Evolutionary conservation across 2,113 vertebrate genomes (phyloP).

Genomic region (Ammodytes marinus): DNA sequence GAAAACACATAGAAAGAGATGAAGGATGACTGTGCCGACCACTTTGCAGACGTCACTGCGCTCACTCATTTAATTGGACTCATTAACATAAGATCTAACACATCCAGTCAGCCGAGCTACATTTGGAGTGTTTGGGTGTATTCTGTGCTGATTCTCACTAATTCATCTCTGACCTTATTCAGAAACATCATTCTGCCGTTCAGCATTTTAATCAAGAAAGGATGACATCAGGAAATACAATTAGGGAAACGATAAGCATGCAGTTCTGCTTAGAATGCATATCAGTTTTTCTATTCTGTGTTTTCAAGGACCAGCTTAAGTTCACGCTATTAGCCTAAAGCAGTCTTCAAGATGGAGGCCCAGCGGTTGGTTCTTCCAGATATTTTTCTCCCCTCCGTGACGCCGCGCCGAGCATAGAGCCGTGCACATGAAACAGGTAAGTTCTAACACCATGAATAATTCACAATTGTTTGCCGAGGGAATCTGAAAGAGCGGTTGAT

Average conservation of each 20-base stretch:
- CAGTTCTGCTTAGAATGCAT: conserved; percentile 66
- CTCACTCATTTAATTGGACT: conserved; percentile 48
- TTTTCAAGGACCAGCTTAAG: conserved; percentile 59
- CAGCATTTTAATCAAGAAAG: conserved; percentile 56
- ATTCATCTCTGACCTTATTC: conserved; percentile 60
- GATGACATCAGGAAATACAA: conserved; percentile 30
- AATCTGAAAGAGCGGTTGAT: conserved; percentile 46
- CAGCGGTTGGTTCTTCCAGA: conserved; percentile 49
- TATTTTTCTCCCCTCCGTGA: conserved; percentile 47
- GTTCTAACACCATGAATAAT: conserved; percentile 78
- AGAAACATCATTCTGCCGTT: conserved; percentile 61
- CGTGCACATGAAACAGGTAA: conserved; percentile 68
- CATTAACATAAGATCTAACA: conserved; percentile 57
- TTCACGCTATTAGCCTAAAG: conserved; percentile 70
- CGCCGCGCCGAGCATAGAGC: conserved; percentile 56
- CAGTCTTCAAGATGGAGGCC: conserved; percentile 54
- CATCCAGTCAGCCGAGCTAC: conserved; percentile 25
- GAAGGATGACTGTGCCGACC: conserved; percentile 25
- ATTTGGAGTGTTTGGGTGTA: conserved; percentile 10
- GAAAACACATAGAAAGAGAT: conserved; percentile 1
- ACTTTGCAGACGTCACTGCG: conserved; percentile 44
- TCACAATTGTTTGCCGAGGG: conserved; percentile 67
- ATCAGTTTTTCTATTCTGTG: conserved; percentile 43
- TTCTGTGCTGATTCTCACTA: conserved; percentile 38
- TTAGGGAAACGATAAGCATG: conserved; percentile 47